Conservation (phyloP, 2,797 vertebrate genomes). For the Acanthopagrus latus region DNA sequence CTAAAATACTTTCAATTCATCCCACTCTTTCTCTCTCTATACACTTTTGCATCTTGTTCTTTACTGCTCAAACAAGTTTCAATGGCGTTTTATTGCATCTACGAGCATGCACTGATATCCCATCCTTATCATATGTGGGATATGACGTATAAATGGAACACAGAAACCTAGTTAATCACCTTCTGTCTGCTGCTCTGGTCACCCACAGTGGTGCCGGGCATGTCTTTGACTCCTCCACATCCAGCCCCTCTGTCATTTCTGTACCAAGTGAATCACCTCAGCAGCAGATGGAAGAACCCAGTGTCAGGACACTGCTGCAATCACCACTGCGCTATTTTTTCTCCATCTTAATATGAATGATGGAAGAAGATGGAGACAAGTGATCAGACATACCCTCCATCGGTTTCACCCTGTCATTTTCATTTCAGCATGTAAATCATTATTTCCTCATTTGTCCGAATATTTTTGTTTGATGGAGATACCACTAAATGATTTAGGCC, state of each 20-base stretch:
- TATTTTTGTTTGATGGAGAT: not conserved
- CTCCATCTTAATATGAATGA: not conserved
- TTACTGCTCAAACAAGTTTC: not conserved
- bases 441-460: not conserved
- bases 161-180: not conserved
- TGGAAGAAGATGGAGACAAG: not conserved
- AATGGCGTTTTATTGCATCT: not conserved
- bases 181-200: not conserved
- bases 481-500: not conserved
- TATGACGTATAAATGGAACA: not conserved
- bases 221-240: not conserved
- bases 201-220: not conserved
- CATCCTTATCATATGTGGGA: not conserved
- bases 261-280: not conserved
- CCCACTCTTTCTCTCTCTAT: constrained; percentile 26
- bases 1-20: constrained; percentile 39
- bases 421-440: constrained; percentile 9
- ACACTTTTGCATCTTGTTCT: not conserved
- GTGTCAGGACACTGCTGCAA: not conserved
- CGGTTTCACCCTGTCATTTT: constrained; percentile 2
- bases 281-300: constrained; percentile 12
- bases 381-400: constrained; percentile 4
- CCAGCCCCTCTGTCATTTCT: not conserved
- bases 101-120: not conserved
- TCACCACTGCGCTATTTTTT: constrained; percentile 8